Evolutionary conservation across 2,888 invertebrate genomes (phyloP).

Genomic region (Podabrus alpinus): DNA sequence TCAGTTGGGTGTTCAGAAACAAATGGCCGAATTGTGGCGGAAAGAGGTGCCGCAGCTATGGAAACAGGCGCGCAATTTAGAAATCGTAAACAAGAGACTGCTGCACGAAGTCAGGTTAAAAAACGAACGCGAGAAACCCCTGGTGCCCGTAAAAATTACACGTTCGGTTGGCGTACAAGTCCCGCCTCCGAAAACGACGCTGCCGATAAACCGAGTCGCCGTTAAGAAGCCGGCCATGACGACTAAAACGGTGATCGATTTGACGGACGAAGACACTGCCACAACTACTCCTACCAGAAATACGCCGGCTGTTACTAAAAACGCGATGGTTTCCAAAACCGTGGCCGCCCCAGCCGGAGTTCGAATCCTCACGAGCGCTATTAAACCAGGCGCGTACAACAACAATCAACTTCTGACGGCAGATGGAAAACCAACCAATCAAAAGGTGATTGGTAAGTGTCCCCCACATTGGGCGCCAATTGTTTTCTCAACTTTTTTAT

Average conservation of each 20-base stretch:
- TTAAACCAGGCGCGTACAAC: not conserved
- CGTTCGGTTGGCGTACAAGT: slow-evolving; percentile 87
- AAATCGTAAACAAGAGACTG: slow-evolving; percentile 75
- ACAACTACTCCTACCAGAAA: slow-evolving; percentile 4
- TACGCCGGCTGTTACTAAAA: slow-evolving; percentile 23
- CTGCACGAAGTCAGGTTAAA: slow-evolving; percentile 67
- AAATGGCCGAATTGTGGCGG: slow-evolving; percentile 66
- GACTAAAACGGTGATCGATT: slow-evolving; percentile 64
- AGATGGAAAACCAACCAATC: not conserved
- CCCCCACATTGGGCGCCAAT: not conserved
- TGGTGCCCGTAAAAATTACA: slow-evolving; percentile 78
- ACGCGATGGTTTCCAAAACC: not conserved
- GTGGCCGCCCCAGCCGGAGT: not conserved
- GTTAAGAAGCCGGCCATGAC: not conserved
- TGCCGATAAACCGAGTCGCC: not conserved
- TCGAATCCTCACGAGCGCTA: not conserved
- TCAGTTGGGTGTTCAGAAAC: slow-evolving; percentile 66
- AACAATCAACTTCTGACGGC: not conserved
- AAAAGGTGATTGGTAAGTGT: not conserved
- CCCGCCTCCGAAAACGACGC: too few relatives aligned
- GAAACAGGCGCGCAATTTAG: slow-evolving; percentile 77
- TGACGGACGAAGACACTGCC: slow-evolving; percentile 72
- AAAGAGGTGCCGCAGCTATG: slow-evolving; percentile 67
- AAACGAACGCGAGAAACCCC: slow-evolving; percentile 55
- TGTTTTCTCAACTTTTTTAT: not conserved